Conservation (phyloP, 2,888 invertebrate genomes). For the Oxycera nigricornis region DNA sequence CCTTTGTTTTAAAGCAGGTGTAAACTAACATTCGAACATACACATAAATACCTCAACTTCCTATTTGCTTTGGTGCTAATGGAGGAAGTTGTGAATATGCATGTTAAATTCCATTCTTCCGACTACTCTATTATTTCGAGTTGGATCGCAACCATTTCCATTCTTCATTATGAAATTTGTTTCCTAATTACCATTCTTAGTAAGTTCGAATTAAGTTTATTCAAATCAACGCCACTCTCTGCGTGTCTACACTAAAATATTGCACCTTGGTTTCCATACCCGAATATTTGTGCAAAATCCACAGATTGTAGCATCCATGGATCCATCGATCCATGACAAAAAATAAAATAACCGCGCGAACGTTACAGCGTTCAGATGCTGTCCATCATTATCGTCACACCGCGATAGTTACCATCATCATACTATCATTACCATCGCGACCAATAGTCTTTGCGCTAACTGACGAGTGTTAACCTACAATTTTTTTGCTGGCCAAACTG, state of each 20-base stretch:
- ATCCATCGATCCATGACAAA: conserved; percentile 24
- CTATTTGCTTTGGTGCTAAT: background rate
- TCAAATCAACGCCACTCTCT: background rate
- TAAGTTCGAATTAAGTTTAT: conserved; percentile 3
- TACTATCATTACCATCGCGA: background rate
- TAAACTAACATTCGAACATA: too few relatives aligned
- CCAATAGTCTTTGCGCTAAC: conserved; percentile 22
- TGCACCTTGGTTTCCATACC: background rate
- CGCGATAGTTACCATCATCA: background rate
- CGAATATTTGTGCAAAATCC: background rate
- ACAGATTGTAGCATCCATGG: conserved; percentile 7
- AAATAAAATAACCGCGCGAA: background rate
- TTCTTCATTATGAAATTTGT: background rate
- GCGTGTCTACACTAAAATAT: background rate
- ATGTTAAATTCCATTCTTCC: background rate
- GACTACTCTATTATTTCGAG: too few relatives aligned
- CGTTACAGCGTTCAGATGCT: conserved; percentile 16
- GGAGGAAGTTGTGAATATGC: background rate
- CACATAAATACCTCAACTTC: too few relatives aligned
- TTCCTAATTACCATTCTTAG: background rate
- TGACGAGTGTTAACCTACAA: conserved; percentile 43
- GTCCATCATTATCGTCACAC: conserved; percentile 22
- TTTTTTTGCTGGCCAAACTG: conserved; percentile 39
- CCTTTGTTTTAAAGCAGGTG: too few relatives aligned
- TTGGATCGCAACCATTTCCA: too few relatives aligned